Conservation (phyloP, 2,113 vertebrate species). For the Alces alces region DNA sequence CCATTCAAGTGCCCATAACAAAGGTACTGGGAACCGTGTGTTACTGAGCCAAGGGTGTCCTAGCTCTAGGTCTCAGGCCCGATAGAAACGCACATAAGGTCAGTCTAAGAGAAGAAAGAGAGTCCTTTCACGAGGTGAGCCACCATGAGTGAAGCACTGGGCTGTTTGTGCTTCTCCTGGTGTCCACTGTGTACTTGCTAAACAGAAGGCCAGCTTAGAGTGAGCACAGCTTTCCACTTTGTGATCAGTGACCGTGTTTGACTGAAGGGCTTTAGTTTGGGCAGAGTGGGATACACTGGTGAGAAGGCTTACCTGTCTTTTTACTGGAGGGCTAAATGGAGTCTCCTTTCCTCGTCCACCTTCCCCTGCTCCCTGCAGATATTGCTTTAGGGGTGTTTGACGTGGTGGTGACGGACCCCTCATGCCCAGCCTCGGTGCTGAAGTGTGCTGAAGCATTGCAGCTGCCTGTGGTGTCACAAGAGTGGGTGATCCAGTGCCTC, state of each 20-base stretch:
- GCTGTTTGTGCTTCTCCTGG: neutral
- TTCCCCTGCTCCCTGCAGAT: slow-evolving; percentile 80
- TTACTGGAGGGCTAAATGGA: neutral
- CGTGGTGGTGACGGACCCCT: slow-evolving; percentile 87
- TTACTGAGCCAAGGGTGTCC: neutral
- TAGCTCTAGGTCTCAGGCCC: neutral
- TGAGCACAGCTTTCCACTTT: neutral
- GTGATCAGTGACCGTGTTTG: neutral
- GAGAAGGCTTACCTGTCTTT: neutral
- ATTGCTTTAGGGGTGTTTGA: slow-evolving; percentile 89
- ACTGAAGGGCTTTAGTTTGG: neutral
- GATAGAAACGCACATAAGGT: neutral
- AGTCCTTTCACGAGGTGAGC: neutral
- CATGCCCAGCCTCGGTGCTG: slow-evolving; percentile 86
- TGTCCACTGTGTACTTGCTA: neutral
- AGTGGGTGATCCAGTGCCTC: slow-evolving; percentile 97
- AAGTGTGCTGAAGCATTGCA: slow-evolving; percentile 84
- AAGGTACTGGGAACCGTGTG: slow-evolving; percentile 79
- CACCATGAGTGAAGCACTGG: neutral
- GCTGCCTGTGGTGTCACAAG: slow-evolving; percentile 91
- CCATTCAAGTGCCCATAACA: slow-evolving; percentile 81
- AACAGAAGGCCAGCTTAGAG: neutral
- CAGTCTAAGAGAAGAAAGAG: neutral
- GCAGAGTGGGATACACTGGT: neutral
- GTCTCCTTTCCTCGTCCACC: slow-evolving; percentile 9